phyloP scores from a whole-genome alignment of 2,113 vertebrate genomes.

The Pardalotus punctatus region DNA sequence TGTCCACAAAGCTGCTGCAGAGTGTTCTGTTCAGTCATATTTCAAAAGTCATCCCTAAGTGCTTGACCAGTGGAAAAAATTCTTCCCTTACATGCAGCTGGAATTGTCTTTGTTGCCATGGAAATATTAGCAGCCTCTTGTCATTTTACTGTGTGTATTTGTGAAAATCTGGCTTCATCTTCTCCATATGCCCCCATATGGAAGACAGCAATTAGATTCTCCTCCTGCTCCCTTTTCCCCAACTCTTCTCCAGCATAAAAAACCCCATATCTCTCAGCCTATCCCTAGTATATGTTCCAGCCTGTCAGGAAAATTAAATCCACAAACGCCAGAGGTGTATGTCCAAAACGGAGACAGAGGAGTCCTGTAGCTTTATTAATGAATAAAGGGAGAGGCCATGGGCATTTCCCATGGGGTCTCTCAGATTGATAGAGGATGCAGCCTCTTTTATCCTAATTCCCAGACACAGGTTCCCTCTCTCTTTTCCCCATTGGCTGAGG shows the following conservation, averaged over 20 bases:
- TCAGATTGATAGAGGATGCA: no score
- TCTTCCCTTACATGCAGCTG: background rate
- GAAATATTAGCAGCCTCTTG: background rate
- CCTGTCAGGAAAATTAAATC: no score
- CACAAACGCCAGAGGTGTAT: no score
- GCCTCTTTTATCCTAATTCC: no score
- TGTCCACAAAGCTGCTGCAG: background rate
- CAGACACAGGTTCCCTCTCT: no score
- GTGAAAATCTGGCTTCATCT: background rate
- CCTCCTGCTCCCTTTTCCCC: background rate
- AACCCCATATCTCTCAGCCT: background rate
- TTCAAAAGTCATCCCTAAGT: background rate
- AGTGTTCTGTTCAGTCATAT: background rate
- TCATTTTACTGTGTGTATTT: background rate
- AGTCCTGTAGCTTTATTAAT: no score
- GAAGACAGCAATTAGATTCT: background rate
- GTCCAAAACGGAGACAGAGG: no score
- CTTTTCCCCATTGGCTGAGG: no score
- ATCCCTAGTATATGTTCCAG: background rate
- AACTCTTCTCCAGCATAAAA: background rate
- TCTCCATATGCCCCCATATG: background rate
- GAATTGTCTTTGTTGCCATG: background rate
- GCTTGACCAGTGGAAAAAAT: background rate
- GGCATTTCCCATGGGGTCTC: no score
- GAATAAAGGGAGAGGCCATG: no score